Base-by-base conservation (phyloP, 2,113 vertebrate species). In the Murina feae region DNA sequence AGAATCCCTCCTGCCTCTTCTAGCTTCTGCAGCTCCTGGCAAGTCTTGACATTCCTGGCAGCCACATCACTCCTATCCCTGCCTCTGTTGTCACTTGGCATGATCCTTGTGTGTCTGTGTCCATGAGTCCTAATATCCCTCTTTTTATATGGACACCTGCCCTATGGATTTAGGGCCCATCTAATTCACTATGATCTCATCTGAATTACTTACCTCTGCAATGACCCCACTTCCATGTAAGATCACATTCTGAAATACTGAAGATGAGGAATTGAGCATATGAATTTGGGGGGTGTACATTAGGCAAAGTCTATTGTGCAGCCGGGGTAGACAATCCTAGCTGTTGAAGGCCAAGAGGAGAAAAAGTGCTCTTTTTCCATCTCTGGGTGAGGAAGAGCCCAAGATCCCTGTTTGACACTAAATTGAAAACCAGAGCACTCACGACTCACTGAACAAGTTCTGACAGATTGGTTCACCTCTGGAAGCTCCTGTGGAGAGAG, bases 391-490 rank as follows among this genome's bases (percentile, higher is more conserved):
- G 10, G 58, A n/a, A n/a, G 60, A 53, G 37, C 88, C 75, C 79
- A 8, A 23, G 32, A 4, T 21, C 42, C 25, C 71, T 37, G 9
- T n/a, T 35, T 30, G 85, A 35, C 63, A 47, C 20, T 14, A 3
- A 39, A 23, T 39, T 6, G 69, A 47, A 58, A 82, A 14, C 63
- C n/a, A 37, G 88, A 35, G n/a, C 53, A 11, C 39, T 79, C 10
- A 21, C 2, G 9, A 23, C 37, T 66, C 76, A 21, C n/a, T 5
- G 84, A 60, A 21, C 60, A 42, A 6, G 60, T 9, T 51, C 63
- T 9, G 25, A 42, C n/a, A 14, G 37, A 1, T 28, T 6, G 2
- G 0, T 2, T 83, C 47, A 20, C 65, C 81, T 37, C 39, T 0
- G 30, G 44, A 16, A 28, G 42, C 72, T 63, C 28, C 66, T 81